phyloP scores from a whole-genome alignment of 2,113 vertebrate genomes.

The Hippotragus niger region DNA sequence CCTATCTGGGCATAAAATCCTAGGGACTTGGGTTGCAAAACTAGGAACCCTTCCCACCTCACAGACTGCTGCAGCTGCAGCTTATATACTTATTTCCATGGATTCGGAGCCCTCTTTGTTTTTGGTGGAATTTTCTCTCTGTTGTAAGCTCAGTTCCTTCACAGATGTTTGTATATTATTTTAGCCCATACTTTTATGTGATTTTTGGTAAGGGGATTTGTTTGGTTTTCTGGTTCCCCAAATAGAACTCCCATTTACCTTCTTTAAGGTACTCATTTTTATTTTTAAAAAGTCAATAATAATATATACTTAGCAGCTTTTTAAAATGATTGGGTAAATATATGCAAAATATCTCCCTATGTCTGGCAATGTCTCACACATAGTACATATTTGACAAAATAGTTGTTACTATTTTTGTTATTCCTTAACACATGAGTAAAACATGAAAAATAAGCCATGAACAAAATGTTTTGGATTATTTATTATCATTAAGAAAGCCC shows the following conservation, averaged over 20 bases:
- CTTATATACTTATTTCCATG: neutral
- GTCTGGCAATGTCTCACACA: constrained; percentile 63
- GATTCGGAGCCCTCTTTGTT: neutral
- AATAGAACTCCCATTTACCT: constrained; percentile 36
- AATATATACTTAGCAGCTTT: constrained; percentile 13
- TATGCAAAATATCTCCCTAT: constrained; percentile 55
- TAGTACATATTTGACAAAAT: constrained; percentile 62
- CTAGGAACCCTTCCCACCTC: neutral
- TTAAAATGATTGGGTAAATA: constrained; percentile 19
- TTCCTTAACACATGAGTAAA: constrained; percentile 59
- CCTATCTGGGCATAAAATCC: neutral
- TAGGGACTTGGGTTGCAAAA: neutral
- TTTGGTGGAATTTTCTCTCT: constrained; percentile 20
- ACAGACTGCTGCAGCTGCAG: too few relatives aligned
- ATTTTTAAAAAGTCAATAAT: constrained; percentile 43
- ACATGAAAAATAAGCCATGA: constrained; percentile 37
- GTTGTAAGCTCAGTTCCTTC: neutral
- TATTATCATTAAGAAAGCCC: constrained; percentile 46
- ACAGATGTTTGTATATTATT: constrained; percentile 26
- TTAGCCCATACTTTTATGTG: constrained; percentile 7
- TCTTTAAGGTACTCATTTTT: constrained; percentile 10
- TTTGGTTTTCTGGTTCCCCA: constrained; percentile 17
- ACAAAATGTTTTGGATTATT: constrained; percentile 47
- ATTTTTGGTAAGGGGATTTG: neutral
- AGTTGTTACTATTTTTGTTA: constrained; percentile 66